Evolutionary conservation across 2,888 invertebrate genomes (phyloP), one percentile per base, ranked within the genome.

Genomic region (Tetropium fuscum): DNA sequence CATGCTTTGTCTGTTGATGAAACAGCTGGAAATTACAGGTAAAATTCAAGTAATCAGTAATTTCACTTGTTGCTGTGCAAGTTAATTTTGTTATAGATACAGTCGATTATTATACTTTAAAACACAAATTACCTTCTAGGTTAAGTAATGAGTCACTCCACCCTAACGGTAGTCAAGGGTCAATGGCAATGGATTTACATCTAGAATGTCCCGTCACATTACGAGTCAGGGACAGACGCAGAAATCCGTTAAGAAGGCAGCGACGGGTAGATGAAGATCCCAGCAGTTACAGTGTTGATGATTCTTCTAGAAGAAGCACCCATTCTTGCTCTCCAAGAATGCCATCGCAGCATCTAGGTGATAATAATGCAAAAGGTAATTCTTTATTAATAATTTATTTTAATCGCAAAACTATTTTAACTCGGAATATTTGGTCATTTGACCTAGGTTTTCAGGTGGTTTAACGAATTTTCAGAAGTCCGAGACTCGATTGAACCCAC

Each of bases 1-100:
- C 92, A 94, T 81, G 93, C 94, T 15, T 83, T 93, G 60, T 93
- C 93, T 54, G 92, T 94, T 58, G 94, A 94, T 78, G 92, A 92
- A 80, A 88, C 90, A 1, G 78, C 78, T 0, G 76, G 74, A 27
- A 78, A 76, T 56, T 81, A 78, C 67, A 74, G 80, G 81, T 80
- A 58, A 60, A 20, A 43, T n/a, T 7, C n/a, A 4, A 7, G 7
- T 25, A 7, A 25, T 6, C 25, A 34, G 1, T n/a, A 36, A 36
- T 2, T 10, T 7, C 3, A 2, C 16, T 2, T 36, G 16, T 36
- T 13, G 10, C 30, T 30, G 30, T n/a, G n/a, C 30, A n/a, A n/a
- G n/a, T n/a, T n/a, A n/a, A n/a, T n/a, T n/a, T n/a, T n/a, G n/a
- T n/a, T n/a, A n/a, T n/a, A n/a, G n/a, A n/a, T n/a, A n/a, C n/a